These are phyloP conservation scores for Ammodytes marinus DNA, from an alignment of 2,113 vertebrate species.

Conservation along the genomic window DNA sequence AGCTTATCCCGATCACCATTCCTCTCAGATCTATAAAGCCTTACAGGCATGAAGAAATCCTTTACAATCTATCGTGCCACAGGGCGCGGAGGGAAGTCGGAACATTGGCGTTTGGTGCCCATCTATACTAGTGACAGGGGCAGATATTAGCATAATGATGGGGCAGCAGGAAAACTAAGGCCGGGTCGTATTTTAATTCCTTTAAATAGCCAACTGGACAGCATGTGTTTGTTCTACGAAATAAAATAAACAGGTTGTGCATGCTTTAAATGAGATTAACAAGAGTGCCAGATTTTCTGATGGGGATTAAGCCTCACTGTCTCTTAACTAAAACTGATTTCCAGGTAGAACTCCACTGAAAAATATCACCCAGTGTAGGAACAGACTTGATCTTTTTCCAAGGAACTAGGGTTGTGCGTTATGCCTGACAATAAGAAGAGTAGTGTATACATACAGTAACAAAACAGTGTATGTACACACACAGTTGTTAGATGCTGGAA, in stretches of 20 bases:
- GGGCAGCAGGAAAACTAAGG: conserved; percentile 30
- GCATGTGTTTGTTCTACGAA: conserved; percentile 38
- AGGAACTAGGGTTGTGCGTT: conserved; percentile 15
- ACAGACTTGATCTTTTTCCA: conserved; percentile 15
- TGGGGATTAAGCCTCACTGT: conserved; percentile 8
- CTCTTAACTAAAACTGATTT: not conserved
- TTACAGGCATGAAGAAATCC: conserved; percentile 32
- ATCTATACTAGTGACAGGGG: not conserved
- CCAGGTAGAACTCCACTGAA: not conserved
- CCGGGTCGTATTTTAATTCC: not conserved
- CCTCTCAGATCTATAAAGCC: conserved; percentile 41
- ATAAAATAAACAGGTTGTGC: conserved; percentile 38
- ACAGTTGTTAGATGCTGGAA: conserved; percentile 56
- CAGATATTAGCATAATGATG: conserved; percentile 25
- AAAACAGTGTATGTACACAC: conserved; percentile 70
- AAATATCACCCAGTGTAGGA: not conserved
- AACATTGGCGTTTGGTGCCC: conserved; percentile 10
- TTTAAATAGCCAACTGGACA: conserved; percentile 16
- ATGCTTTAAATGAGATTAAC: conserved; percentile 65
- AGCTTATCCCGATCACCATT: conserved; percentile 28
- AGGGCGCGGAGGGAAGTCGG: conserved; percentile 16
- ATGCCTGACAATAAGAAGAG: conserved; percentile 49
- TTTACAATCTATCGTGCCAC: not conserved
- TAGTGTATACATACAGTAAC: conserved; percentile 44
- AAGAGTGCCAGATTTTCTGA: conserved; percentile 16